Evolutionary conservation across 2,113 vertebrate species (phyloP), one percentile per base, ranked within the genome.

Genomic region (Etia nguti): DNA sequence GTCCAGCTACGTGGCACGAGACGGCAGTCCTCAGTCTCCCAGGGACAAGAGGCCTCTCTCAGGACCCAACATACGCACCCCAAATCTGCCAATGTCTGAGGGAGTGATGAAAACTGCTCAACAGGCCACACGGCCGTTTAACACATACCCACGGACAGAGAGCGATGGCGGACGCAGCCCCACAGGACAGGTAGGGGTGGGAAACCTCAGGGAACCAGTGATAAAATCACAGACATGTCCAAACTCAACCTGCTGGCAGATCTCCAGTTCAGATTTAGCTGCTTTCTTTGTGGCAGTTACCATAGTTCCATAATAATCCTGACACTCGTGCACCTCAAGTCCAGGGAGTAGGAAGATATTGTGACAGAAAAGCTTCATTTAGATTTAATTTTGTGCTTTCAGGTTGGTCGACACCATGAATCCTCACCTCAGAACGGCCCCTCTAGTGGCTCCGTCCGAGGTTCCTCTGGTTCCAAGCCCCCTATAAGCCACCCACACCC

Each of bases 31-130:
- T 5, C 97, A 97, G 86, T 95, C 97, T 13, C 96, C 97, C 38
- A 94, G 97, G 10, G 98, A 99, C 83, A 98, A 98, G 89, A 97
- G 98, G 77, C 98, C 98, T 1, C 97, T 98, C 24, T 98, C 98
- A 0, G 98, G 98, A 38, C 97, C 98, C 46, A 97, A 97, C 80
- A 97, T 98, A 86, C 93, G 96, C 57, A 97, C 96, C 26, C 97
- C 98, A 1, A 96, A 97, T 83, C 91, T 97, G 55, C 96, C 97
- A 0, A 68, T 95, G 12, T 94, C 94, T 1, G 95, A 96, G 7
- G 96, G 96, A 2, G 95, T 96, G 82, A 92, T 92, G 52, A 98
- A 98, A 93, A 95, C 96, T 0, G 91, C 96, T 3, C 97, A 97
- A 50, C 97, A 97, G 86, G 94, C 93, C 1, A 94, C 96, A 22